phyloP scores from a whole-genome alignment of 2,797 vertebrate genomes.

The Cottoperca gobio region DNA sequence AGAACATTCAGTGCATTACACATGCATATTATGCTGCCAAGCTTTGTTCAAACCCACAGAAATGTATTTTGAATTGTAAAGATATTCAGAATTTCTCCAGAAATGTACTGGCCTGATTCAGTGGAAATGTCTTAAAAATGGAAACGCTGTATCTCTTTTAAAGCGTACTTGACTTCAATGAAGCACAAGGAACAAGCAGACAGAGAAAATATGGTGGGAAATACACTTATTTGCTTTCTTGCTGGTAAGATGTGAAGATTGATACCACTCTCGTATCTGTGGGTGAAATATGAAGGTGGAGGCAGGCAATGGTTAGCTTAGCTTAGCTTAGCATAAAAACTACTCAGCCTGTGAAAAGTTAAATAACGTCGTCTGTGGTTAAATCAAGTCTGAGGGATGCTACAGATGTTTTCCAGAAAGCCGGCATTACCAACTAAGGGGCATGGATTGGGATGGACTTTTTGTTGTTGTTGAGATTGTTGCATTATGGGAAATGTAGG shows the following conservation, averaged over 20 bases:
- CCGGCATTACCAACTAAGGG: not conserved
- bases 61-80: slow-evolving; percentile 15
- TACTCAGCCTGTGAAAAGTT: not conserved
- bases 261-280: not conserved
- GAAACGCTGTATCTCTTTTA: slow-evolving; percentile 15
- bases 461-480: too few species aligned
- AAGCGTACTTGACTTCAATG: slow-evolving; percentile 8
- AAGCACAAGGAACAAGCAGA: slow-evolving; percentile 22
- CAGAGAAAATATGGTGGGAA: too few species aligned
- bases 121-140: not conserved
- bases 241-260: not conserved
- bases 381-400: not conserved
- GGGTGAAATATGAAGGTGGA: not conserved
- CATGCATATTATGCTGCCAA: not conserved
- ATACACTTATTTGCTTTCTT: not conserved
- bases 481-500: not conserved
- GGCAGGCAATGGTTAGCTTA: not conserved
- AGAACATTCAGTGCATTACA: not conserved
- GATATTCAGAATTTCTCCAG: slow-evolving; percentile 13
- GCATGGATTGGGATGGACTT: too few species aligned
- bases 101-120: slow-evolving; percentile 7
- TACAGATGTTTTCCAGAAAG: not conserved
- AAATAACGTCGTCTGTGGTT: not conserved
- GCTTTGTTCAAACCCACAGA: slow-evolving; percentile 24
- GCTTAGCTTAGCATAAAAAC: not conserved